Evolutionary conservation across 2,888 invertebrate species (phyloP).

Genomic region (Pachycephus smyrnensis): DNA sequence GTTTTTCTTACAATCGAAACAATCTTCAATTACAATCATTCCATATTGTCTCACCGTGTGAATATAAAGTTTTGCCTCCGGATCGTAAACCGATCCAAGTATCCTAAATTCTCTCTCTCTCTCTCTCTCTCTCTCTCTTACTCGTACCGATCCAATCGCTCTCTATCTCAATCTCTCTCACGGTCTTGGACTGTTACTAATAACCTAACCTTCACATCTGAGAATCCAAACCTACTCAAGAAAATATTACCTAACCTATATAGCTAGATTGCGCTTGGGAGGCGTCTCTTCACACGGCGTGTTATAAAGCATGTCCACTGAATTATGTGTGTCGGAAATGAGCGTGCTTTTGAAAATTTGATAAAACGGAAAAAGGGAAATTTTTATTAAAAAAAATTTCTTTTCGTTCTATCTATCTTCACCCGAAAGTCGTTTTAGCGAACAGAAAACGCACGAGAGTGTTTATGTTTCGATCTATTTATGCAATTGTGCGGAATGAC

Average conservation of each 20-base stretch:
- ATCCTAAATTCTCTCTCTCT: not conserved
- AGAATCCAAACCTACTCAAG: constrained; percentile 19
- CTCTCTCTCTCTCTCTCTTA: not conserved
- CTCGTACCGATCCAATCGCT: not conserved
- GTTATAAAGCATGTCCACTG: constrained; percentile 44
- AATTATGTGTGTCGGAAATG: constrained; percentile 30
- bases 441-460: not conserved
- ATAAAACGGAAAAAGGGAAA: not conserved
- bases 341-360: constrained; percentile 25
- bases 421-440: not conserved
- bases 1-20: not conserved
- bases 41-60: not conserved
- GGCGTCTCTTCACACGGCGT: constrained; percentile 41
- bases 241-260: constrained; percentile 21
- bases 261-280: constrained; percentile 36
- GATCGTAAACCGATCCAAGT: not conserved
- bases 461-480: not conserved
- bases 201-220: not conserved
- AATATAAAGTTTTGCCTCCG: not conserved
- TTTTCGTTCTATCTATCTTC: not conserved
- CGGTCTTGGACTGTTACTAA: not conserved
- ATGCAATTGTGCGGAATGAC: not conserved
- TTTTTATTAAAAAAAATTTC: too few relatives aligned
- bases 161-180: constrained; percentile 5
- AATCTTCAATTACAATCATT: constrained; percentile 10